These are phyloP conservation scores for Stegostoma tigrinum DNA, from an alignment of 2,113 vertebrate species.

Conservation along the genomic window DNA sequence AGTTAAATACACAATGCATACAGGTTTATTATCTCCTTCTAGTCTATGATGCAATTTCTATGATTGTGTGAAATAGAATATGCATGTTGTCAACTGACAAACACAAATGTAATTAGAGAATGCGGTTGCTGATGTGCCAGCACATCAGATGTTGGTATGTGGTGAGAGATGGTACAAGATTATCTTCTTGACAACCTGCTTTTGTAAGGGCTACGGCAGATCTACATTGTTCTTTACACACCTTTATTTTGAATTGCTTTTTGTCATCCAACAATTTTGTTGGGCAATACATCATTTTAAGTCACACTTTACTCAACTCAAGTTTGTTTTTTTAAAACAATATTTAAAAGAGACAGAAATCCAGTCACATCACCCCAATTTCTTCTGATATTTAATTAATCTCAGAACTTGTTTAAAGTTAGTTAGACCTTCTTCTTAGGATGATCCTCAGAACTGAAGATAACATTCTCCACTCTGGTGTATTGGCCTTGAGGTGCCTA, in stretches of 20 bases:
- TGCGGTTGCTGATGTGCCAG: not conserved
- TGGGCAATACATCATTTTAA: not conserved
- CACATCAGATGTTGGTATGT: not conserved
- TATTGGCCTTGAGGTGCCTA: too few species aligned
- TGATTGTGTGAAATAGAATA: not conserved
- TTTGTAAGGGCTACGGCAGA: not conserved
- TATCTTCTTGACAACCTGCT: not conserved
- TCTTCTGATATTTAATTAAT: not conserved
- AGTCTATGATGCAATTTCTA: not conserved
- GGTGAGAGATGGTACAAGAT: not conserved
- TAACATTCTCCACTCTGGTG: too few species aligned
- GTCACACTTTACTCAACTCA: not conserved
- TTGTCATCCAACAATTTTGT: not conserved
- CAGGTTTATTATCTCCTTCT: not conserved
- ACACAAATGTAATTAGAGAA: constrained; percentile 16
- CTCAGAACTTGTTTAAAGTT: not conserved
- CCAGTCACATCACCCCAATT: not conserved
- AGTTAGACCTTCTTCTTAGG: not conserved
- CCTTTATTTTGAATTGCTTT: not conserved
- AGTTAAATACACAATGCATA: not conserved
- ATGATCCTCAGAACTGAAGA: too few species aligned
- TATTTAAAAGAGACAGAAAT: not conserved
- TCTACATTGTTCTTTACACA: not conserved
- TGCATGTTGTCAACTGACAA: not conserved
- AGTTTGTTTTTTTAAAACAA: not conserved